Conservation (phyloP, 2,113 vertebrate genomes). For the Myotis lucifugus region DNA sequence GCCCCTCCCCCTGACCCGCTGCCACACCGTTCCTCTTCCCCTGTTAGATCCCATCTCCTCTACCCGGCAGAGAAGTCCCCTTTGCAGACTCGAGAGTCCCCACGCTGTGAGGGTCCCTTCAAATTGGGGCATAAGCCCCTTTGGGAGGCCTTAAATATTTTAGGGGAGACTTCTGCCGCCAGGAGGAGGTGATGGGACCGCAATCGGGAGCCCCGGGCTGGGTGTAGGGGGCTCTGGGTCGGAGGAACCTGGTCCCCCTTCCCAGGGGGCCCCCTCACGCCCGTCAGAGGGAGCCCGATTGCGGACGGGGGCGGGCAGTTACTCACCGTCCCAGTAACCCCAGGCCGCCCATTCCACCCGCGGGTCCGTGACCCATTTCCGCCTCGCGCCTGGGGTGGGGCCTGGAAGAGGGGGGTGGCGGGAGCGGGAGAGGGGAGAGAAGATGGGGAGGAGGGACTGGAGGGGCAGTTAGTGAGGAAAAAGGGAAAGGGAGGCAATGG, state of each 20-base stretch:
- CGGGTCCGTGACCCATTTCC: constrained; percentile 78
- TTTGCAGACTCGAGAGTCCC: not conserved
- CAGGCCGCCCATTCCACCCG: constrained; percentile 79
- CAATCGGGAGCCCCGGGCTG: constrained; percentile 69
- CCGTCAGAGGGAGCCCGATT: constrained; percentile 62
- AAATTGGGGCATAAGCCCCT: constrained; percentile 19
- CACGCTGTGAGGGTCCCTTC: constrained; percentile 15
- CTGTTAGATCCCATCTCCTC: constrained; percentile 75
- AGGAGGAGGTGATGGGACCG: constrained; percentile 71
- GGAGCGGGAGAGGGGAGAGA: constrained; percentile 61
- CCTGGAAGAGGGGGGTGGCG: constrained; percentile 68
- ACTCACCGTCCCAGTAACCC: constrained; percentile 80
- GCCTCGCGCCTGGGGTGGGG: constrained; percentile 75
- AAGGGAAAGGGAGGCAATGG: constrained; percentile 42
- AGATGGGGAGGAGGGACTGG: constrained; percentile 72
- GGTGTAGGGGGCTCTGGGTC: constrained; percentile 26
- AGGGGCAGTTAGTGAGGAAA: constrained; percentile 64
- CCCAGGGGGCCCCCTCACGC: constrained; percentile 31
- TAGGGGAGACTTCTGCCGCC: constrained; percentile 44
- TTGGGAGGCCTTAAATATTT: constrained; percentile 28
- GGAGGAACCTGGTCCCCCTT: constrained; percentile 38
- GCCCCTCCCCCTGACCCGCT: constrained; percentile 63
- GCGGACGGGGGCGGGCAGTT: constrained; percentile 70
- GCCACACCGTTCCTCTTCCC: constrained; percentile 64
- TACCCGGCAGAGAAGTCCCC: constrained; percentile 41